Evolutionary conservation across 92 coral and sea anemone species (phyloP).

Genomic region (Anthopleura xanthogrammica): DNA sequence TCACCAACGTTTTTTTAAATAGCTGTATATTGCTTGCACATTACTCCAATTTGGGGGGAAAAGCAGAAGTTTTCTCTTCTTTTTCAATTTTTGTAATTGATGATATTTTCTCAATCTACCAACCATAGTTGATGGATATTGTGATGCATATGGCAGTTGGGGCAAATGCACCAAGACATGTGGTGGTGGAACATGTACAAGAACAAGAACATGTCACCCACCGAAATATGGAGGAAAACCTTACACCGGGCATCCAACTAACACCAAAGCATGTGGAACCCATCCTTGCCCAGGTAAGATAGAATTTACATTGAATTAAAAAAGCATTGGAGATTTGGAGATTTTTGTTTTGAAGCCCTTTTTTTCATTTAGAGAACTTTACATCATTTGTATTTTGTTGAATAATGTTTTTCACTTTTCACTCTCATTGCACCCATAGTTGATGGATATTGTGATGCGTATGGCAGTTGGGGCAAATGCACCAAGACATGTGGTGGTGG

Average conservation of each 20-base stretch:
- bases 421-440: conserved; percentile 4
- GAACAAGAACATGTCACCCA: not conserved
- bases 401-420: too few species aligned
- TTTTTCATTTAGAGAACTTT: too few species aligned
- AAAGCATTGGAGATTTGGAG: too few species aligned
- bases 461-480: not conserved
- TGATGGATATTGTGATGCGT: conserved; percentile 38
- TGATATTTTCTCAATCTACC: not conserved
- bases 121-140: conserved; percentile 40
- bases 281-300: not conserved
- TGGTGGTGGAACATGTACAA: conserved; percentile 29
- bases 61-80: too few species aligned
- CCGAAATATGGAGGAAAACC: not conserved
- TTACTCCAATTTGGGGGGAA: too few species aligned
- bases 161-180: conserved; percentile 34
- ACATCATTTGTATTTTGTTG: too few species aligned
- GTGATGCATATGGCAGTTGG: conserved; percentile 31
- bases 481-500: conserved; percentile 17
- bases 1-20: too few species aligned
- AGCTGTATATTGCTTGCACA: too few species aligned
- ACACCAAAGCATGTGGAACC: not conserved
- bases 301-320: too few species aligned
- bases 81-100: too few species aligned
- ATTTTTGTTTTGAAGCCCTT: too few species aligned
- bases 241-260: not conserved